phyloP scores from a whole-genome alignment of 2,113 vertebrate species.

The Amblyopsis rosae region DNA sequence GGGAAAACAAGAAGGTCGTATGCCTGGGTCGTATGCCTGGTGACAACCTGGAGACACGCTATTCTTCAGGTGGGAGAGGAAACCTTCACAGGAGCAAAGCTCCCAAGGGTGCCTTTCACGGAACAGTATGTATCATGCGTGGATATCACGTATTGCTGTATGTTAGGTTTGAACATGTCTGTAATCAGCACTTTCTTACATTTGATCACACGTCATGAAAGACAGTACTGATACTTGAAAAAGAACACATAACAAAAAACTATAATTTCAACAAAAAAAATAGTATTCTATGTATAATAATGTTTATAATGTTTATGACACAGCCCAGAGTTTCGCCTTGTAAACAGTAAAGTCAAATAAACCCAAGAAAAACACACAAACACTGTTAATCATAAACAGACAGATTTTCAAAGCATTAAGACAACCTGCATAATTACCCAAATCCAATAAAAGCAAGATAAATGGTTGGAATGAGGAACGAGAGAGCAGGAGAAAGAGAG shows the following conservation, averaged over 20 bases:
- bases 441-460: constrained; percentile 35
- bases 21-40: constrained; percentile 22
- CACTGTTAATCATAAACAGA: not conserved
- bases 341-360: no score
- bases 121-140: no score
- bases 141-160: no score
- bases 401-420: no score
- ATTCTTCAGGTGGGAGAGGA: constrained; percentile 7
- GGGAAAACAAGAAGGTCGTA: constrained; percentile 12
- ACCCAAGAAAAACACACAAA: not conserved
- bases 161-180: no score
- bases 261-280: no score
- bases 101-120: not conserved
- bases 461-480: constrained; percentile 29
- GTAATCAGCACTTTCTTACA: not conserved
- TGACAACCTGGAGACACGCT: constrained; percentile 6
- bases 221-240: constrained; percentile 35
- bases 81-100: constrained; percentile 1
- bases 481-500: constrained; percentile 22
- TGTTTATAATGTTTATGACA: no score
- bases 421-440: constrained; percentile 20
- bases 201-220: not conserved
- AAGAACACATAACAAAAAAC: not conserved
- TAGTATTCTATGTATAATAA: no score
- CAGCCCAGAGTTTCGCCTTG: no score